Percentiles rank a stretch among this genome's conserved stretches.
These are phyloP conservation scores for Sebastes dallii DNA, from an alignment of 2,797 vertebrate genomes.

Conservation along the genomic window DNA sequence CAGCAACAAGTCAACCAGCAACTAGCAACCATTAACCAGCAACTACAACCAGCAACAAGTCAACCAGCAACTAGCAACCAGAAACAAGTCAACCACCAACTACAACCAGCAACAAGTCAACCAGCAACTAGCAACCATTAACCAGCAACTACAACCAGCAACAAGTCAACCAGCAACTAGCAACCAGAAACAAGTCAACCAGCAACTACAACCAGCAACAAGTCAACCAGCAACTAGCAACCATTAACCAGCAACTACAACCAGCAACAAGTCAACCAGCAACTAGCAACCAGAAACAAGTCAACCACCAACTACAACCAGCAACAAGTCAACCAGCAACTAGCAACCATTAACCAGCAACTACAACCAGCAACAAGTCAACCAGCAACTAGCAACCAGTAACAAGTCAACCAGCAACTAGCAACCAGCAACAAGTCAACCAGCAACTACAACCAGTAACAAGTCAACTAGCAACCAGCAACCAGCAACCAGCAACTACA, in stretches of 20 bases:
- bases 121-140: background rate
- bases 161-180: background rate
- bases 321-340: background rate
- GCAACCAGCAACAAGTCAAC: too few relatives aligned
- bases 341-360: too few relatives aligned
- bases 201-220: background rate
- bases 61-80: too few relatives aligned
- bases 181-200: background rate
- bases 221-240: background rate
- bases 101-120: background rate
- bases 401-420: too few relatives aligned
- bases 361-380: too few relatives aligned
- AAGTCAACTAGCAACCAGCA: too few relatives aligned
- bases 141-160: background rate
- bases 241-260: background rate
- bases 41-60: background rate
- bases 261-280: too few relatives aligned
- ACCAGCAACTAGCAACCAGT: too few relatives aligned
- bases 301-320: background rate
- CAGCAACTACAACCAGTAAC: too few relatives aligned
- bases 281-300: background rate
- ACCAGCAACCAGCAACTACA: too few relatives aligned
- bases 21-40: too few relatives aligned
- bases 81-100: background rate
- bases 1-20: background rate